Base-by-base conservation (phyloP, 2,888 invertebrate species). In the Sphaerophoria rueppellii region DNA sequence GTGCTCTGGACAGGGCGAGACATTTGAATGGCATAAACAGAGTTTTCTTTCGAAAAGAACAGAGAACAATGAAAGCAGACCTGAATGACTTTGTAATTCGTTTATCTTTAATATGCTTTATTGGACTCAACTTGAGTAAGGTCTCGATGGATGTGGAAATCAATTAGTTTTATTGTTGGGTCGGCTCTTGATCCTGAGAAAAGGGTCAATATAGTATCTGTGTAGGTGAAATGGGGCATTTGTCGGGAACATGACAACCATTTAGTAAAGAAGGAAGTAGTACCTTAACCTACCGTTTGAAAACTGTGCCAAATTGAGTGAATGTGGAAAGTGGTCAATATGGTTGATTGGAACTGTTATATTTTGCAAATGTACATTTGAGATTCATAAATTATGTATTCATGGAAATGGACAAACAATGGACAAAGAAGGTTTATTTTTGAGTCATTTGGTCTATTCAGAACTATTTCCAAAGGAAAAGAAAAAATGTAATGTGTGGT, bases 51-150 rank as follows among this genome's bases (percentile, higher is more conserved):
- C 2, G 24, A 24, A 2, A 2, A 24, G 24, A 2, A 24, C 2
- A 67, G 14, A 16, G 40, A 37, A 67, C 24, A 67, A 37, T 67
- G 65, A 24, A 67, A 67, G 7, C 32, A 54, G 67, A 67, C 67
- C 40, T 5, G 32, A 54, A 54, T 54, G 52, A 67, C 40, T 67
- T 54, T 40, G 12, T 24, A 40, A 67, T 67, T 54, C n/a, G 40
- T 24, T 67, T 37, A n/a, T 54, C 54, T 11, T 9, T 4, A 32
- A 40, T n/a, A 11, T 61, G 11, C n/a, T 7, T 46, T 24, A 16
- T 24, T 11, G 1, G 7, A 16, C 1, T 6, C 32, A 5, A 32
- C 40, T 46, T 61, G 46, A 32, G 32, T 32, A 14, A 65, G 16
- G 50, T 50, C 50, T 50, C 34, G 35, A 16, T n/a, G 63, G 34